phyloP scores from a whole-genome alignment of 2,113 vertebrate genomes.

The Nematolebias whitei region DNA sequence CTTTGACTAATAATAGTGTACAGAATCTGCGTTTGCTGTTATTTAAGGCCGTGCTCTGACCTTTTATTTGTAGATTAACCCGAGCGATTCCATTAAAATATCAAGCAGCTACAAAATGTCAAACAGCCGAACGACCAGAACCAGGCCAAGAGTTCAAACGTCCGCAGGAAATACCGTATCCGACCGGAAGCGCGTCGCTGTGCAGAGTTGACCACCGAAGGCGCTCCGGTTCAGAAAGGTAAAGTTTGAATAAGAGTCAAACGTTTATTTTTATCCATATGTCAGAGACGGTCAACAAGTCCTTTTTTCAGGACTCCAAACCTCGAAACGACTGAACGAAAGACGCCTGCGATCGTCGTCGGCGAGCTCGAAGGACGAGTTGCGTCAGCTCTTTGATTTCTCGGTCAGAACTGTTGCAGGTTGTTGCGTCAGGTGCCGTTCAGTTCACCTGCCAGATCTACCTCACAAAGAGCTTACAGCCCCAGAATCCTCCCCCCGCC shows the following conservation, averaged over 20 bases:
- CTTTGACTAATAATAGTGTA: not conserved
- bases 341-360: not conserved
- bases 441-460: conserved; percentile 38
- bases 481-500: conserved; percentile 41
- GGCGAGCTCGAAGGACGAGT: not conserved
- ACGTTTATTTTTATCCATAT: no score
- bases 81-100: conserved; percentile 26
- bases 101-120: conserved; percentile 38
- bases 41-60: not conserved
- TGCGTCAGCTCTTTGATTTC: conserved; percentile 12
- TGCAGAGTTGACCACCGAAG: not conserved
- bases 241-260: no score
- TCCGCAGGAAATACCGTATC: conserved; percentile 13
- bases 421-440: conserved; percentile 31
- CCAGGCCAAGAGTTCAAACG: conserved; percentile 29
- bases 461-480: conserved; percentile 63
- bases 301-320: not conserved
- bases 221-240: no score
- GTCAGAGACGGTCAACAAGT: conserved; percentile 24
- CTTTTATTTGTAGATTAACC: conserved; percentile 20
- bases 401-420: conserved; percentile 19
- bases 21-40: not conserved
- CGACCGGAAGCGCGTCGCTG: not conserved
- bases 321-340: not conserved
- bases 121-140: conserved; percentile 11